phyloP scores from a whole-genome alignment of 2,797 vertebrate genomes.

The Gallinago solitaria region DNA sequence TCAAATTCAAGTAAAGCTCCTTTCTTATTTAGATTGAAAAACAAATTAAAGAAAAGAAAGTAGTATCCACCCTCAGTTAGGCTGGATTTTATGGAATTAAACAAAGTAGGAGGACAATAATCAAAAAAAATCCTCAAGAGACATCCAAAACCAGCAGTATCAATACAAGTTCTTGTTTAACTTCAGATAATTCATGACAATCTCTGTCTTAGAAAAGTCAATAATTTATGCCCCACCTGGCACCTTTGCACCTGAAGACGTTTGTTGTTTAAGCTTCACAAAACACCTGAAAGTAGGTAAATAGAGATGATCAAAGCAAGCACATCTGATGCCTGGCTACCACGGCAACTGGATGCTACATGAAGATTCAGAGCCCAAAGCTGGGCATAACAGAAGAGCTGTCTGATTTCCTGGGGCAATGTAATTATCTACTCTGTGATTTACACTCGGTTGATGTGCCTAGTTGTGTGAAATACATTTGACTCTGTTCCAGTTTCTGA shows the following conservation, averaged over 20 bases:
- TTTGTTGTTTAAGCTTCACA: not conserved
- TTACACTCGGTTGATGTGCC: not conserved
- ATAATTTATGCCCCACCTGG: not conserved
- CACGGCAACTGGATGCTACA: not conserved
- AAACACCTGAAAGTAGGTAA: not conserved
- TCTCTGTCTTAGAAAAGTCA: not conserved
- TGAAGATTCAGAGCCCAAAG: not conserved
- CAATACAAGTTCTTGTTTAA: not conserved
- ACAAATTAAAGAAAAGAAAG: not conserved
- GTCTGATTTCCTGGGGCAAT: not conserved
- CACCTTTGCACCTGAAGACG: not conserved
- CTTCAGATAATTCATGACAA: not conserved
- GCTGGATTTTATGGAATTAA: not conserved
- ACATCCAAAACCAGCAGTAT: not conserved
- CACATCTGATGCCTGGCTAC: not conserved
- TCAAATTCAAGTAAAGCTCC: not conserved
- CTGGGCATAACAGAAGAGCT: not conserved
- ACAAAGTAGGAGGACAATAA: not conserved
- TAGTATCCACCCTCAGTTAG: not conserved
- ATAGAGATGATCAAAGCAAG: not conserved
- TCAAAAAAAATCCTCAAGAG: not conserved
- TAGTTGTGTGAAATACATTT: not conserved
- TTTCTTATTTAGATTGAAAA: not conserved
- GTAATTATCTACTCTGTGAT: not conserved
- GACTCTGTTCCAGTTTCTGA: not conserved